A percentile compares a stretch with the other conserved stretches of the same genome.
Evolutionary conservation across 2,797 vertebrate genomes (phyloP).

Genomic region (Lithobates pipiens): DNA sequence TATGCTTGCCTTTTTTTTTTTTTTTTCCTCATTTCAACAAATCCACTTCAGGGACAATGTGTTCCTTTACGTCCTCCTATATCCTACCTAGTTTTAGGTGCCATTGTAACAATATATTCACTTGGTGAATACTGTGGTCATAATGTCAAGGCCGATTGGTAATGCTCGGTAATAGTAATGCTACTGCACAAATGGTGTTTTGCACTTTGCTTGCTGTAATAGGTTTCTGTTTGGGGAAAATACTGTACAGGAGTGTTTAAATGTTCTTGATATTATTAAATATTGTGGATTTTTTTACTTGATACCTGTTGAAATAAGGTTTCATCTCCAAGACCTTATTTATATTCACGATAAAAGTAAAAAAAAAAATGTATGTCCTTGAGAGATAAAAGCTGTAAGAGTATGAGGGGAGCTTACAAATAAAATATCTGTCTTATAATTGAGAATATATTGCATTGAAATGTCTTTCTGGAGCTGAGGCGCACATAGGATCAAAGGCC

Average conservation of each 20-base stretch:
- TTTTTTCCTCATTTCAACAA: no score
- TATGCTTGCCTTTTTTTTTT: no score
- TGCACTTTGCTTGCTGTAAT: neutral
- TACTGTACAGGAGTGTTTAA: neutral
- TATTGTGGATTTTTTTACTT: slow-evolving; percentile 19
- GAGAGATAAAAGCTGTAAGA: slow-evolving; percentile 53
- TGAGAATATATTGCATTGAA: slow-evolving; percentile 47
- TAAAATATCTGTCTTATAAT: slow-evolving; percentile 42
- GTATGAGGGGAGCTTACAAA: slow-evolving; percentile 42
- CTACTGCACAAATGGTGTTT: neutral
- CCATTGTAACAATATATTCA: no score
- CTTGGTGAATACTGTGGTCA: no score
- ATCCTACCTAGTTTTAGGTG: no score
- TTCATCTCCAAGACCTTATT: slow-evolving; percentile 38
- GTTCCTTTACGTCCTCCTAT: no score
- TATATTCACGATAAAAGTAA: slow-evolving; percentile 43
- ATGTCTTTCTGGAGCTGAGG: slow-evolving; percentile 30
- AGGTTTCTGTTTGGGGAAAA: neutral
- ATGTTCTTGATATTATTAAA: slow-evolving; percentile 9
- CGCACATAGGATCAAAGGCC: slow-evolving; percentile 25
- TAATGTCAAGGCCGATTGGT: neutral
- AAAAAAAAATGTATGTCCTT: slow-evolving; percentile 44
- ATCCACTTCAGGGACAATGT: no score
- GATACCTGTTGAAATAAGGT: slow-evolving; percentile 24
- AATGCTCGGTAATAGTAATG: neutral